Evolutionary conservation across 2,888 invertebrate species (phyloP).

Genomic region (Colletes collaris): DNA sequence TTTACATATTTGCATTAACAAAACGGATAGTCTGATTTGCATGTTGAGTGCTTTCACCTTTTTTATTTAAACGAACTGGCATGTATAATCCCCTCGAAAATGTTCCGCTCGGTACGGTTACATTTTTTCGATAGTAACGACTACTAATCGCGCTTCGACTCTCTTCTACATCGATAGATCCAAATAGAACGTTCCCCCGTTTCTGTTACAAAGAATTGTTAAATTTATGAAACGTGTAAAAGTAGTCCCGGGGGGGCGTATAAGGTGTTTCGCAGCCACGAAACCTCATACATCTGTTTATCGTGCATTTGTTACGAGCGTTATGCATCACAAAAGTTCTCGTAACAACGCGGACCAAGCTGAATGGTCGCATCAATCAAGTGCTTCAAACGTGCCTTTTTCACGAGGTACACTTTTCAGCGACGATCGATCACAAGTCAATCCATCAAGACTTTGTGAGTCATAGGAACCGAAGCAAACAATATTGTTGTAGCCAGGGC

Average conservation of each 20-base stretch:
- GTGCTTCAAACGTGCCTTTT: constrained; percentile 57
- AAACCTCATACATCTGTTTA: constrained; percentile 64
- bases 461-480: constrained; percentile 53
- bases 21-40: constrained; percentile 72
- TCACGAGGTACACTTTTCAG: constrained; percentile 40
- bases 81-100: constrained; percentile 50
- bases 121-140: constrained; percentile 45
- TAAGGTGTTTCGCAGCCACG: constrained; percentile 20
- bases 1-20: constrained; percentile 76
- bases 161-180: neutral
- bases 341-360: constrained; percentile 32
- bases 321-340: constrained; percentile 66
- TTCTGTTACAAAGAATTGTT: neutral
- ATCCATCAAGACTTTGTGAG: constrained; percentile 67
- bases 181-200: neutral
- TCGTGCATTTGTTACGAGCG: constrained; percentile 55
- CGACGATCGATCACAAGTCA: constrained; percentile 61
- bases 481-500: constrained; percentile 45
- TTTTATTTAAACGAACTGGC: constrained; percentile 65
- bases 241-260: constrained; percentile 18
- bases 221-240: neutral
- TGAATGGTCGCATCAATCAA: constrained; percentile 72
- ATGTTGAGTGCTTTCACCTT: constrained; percentile 71
- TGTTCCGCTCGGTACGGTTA: constrained; percentile 29
- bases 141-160: neutral